Evolutionary conservation across 2,113 vertebrate species (phyloP).

Genomic region (Labrus mixtus): DNA sequence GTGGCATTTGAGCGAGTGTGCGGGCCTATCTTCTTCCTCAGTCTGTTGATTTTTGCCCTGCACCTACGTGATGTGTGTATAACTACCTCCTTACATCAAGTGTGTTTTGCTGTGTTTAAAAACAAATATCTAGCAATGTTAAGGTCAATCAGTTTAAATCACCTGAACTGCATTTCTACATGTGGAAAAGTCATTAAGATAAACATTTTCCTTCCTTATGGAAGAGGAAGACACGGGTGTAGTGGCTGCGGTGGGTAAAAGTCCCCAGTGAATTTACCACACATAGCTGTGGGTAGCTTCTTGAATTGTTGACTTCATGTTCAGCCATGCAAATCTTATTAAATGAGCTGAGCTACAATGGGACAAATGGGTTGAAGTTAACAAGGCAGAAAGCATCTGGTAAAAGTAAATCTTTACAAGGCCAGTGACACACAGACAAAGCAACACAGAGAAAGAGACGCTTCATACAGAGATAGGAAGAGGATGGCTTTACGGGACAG

Average conservation of each 20-base stretch:
- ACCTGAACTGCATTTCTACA: not conserved
- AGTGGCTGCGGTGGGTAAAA: conserved; percentile 21
- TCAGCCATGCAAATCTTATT: conserved; percentile 71
- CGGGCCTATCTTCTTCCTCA: no score
- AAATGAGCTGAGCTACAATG: conserved; percentile 54
- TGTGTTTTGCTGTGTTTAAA: no score
- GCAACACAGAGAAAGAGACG: conserved; percentile 26
- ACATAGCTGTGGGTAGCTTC: conserved; percentile 31
- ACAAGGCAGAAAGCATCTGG: conserved; percentile 68
- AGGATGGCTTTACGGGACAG: conserved; percentile 67
- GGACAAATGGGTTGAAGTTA: conserved; percentile 64
- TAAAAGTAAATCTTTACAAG: conserved; percentile 70
- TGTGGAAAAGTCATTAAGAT: conserved; percentile 19
- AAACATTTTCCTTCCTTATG: not conserved
- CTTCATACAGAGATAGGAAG: conserved; percentile 47
- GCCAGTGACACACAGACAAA: conserved; percentile 38
- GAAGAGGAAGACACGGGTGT: conserved; percentile 4
- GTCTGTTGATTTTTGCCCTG: no score
- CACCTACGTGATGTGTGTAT: no score
- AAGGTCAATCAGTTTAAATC: not conserved
- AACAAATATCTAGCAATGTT: no score
- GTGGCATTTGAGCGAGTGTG: no score
- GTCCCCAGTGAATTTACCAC: conserved; percentile 11
- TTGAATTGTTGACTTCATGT: conserved; percentile 62
- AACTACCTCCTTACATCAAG: no score